Base-by-base conservation (phyloP, 1,140 invertebrate genomes). In the Aphelinus atriplicis region DNA sequence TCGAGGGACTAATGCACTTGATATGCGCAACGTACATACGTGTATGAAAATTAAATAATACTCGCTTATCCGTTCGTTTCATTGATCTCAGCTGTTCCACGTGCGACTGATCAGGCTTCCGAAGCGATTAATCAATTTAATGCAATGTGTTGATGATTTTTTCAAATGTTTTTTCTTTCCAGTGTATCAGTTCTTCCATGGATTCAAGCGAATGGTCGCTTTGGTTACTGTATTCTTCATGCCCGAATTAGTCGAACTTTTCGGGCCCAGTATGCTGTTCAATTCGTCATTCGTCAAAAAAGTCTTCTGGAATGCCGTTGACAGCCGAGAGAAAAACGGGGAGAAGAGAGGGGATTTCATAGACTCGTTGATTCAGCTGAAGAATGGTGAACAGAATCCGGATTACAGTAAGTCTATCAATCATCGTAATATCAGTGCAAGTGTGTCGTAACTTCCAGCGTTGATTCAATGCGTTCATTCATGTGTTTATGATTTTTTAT, bases 131-230 rank as follows among this genome's bases (percentile, higher is more conserved):
- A 53, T 53, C 51, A 6, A 53, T 53, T 53, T 53, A 53, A 53
- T 53, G 9, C 51, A 9, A 4, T 53, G 4, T 53, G 51, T 53
- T 53, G 9, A 53, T 53, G 9, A 53, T 53, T 53, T 53, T 53
- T 71, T 53, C 51, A 9, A 53, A 53, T 53, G 45, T 62, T 62
- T 46, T 62, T 9, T 42, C 46, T 65, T 74, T 81, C 5, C 75
- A 85, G 83, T 86, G 9, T 26, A 46, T 2, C 77, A 83, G 50
- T 85, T 84, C 47, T 85, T 84, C 47, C 83, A 84, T 60, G 81
- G 82, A 53, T 84, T 85, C 47, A 85, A 83, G 46, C 77, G 84
- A 55, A 90, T 90, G 57, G 84, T 86, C 2, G 84, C 84, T 1
- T 75, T 86, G 2, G 80, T 84, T 0, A 80, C 79, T 1, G 82